Percentiles rank a stretch among this genome's conserved stretches.
Conservation (phyloP, 2,797 vertebrate genomes). For the Crenuchus spilurus region DNA sequence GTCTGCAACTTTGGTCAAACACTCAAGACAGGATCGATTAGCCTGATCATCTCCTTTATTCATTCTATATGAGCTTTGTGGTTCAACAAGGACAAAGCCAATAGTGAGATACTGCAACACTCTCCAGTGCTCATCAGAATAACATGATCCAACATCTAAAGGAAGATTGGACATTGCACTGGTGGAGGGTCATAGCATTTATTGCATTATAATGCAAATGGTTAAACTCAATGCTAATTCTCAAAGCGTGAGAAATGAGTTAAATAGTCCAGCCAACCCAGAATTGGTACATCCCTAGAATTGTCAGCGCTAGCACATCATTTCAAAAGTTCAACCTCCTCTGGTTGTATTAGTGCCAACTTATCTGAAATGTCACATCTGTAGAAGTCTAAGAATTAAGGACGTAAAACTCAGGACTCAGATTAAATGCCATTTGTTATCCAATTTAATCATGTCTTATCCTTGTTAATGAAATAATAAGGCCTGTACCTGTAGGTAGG, state of each 20-base stretch:
- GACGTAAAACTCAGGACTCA: constrained; percentile 32
- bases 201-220: too few relatives aligned
- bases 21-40: constrained; percentile 34
- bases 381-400: constrained; percentile 28
- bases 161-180: too few relatives aligned
- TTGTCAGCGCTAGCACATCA: neutral
- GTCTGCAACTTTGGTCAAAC: constrained; percentile 36
- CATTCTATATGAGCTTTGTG: constrained; percentile 19
- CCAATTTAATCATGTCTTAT: constrained; percentile 33
- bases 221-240: too few relatives aligned
- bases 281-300: too few relatives aligned
- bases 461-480: constrained; percentile 30
- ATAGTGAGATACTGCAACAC: constrained; percentile 21
- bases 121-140: neutral
- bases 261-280: too few relatives aligned
- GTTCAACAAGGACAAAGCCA: neutral
- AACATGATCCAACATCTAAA: too few relatives aligned
- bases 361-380: constrained; percentile 41
- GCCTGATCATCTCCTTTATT: constrained; percentile 26
- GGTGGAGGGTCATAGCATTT: too few relatives aligned
- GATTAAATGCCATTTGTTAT: constrained; percentile 46
- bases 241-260: too few relatives aligned
- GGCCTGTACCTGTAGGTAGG: constrained; percentile 86
- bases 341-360: constrained; percentile 17
- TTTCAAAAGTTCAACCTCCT: constrained; percentile 20